These are phyloP conservation scores for Acomys russatus DNA, from an alignment of 2,797 vertebrate species.

Conservation along the genomic window DNA sequence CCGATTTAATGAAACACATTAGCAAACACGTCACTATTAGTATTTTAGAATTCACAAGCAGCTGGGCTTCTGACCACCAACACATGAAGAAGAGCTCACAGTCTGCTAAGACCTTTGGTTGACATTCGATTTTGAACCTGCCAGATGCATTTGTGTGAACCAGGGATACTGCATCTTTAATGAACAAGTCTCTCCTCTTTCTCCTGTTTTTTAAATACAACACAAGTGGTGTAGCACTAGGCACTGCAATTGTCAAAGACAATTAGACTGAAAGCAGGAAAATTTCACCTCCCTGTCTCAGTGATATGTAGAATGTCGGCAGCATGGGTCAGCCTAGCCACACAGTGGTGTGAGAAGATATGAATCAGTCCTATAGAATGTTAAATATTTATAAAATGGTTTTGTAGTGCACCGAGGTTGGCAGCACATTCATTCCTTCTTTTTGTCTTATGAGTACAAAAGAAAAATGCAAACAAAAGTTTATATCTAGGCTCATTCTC, in stretches of 20 bases:
- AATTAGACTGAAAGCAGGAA: constrained; percentile 92
- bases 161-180: constrained; percentile 92
- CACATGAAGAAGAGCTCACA: constrained; percentile 90
- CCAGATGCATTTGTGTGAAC: constrained; percentile 92
- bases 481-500: constrained; percentile 87
- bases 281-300: constrained; percentile 92
- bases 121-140: constrained; percentile 93
- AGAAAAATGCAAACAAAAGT: constrained; percentile 89
- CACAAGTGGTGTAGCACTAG: constrained; percentile 91
- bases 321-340: constrained; percentile 91
- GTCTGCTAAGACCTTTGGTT: constrained; percentile 91
- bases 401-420: constrained; percentile 92
- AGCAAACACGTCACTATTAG: constrained; percentile 86
- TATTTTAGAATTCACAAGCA: constrained; percentile 89
- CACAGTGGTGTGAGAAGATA: constrained; percentile 91
- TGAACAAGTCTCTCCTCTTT: constrained; percentile 92
- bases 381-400: constrained; percentile 93
- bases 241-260: constrained; percentile 92
- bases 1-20: constrained; percentile 88
- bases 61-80: constrained; percentile 89
- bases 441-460: constrained; percentile 89
- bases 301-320: constrained; percentile 92
- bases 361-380: constrained; percentile 92
- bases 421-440: constrained; percentile 94
- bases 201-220: constrained; percentile 92